These are phyloP conservation scores for Drosophila mimica DNA, from an alignment of 2,888 invertebrate genomes.

Conservation along the genomic window DNA sequence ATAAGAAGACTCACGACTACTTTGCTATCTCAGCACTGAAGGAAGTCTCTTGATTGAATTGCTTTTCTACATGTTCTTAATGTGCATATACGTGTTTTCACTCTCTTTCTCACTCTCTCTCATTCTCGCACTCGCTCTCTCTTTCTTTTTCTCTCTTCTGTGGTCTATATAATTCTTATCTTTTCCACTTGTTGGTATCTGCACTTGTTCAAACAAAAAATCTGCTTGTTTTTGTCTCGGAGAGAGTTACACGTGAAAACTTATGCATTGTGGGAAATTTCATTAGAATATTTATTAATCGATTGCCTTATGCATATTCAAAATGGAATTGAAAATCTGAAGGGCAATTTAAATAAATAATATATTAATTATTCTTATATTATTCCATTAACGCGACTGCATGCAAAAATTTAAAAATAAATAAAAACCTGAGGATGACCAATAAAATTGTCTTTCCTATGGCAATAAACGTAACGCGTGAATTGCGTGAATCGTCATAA, in stretches of 20 bases:
- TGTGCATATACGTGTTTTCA: slow-evolving; percentile 7
- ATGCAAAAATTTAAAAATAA: not conserved
- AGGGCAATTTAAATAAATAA: slow-evolving; percentile 20
- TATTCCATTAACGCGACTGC: slow-evolving; percentile 1
- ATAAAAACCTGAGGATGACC: slow-evolving; percentile 44
- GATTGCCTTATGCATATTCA: slow-evolving; percentile 31
- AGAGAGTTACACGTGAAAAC: not conserved
- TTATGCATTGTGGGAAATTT: slow-evolving; percentile 8
- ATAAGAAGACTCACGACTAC: slow-evolving; percentile 9
- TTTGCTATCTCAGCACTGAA: slow-evolving; percentile 24
- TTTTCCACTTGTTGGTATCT: slow-evolving; percentile 2
- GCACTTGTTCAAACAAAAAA: slow-evolving; percentile 51
- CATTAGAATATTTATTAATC: slow-evolving; percentile 11
- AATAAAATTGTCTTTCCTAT: slow-evolving; percentile 35
- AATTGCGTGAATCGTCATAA: slow-evolving; percentile 42
- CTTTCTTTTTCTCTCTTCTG: not conserved
- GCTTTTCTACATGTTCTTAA: slow-evolving; percentile 28
- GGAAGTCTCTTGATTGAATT: slow-evolving; percentile 50
- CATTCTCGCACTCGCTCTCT: slow-evolving; percentile 1
- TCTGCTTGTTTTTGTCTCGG: slow-evolving; percentile 5
- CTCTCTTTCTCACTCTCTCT: slow-evolving; percentile 1
- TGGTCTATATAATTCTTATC: slow-evolving; percentile 33
- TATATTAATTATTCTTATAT: slow-evolving; percentile 4
- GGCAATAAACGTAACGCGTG: slow-evolving; percentile 19
- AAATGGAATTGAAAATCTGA: slow-evolving; percentile 17